Base-by-base conservation (phyloP, 1,140 invertebrate species). In the Tetramorium alpestre region DNA sequence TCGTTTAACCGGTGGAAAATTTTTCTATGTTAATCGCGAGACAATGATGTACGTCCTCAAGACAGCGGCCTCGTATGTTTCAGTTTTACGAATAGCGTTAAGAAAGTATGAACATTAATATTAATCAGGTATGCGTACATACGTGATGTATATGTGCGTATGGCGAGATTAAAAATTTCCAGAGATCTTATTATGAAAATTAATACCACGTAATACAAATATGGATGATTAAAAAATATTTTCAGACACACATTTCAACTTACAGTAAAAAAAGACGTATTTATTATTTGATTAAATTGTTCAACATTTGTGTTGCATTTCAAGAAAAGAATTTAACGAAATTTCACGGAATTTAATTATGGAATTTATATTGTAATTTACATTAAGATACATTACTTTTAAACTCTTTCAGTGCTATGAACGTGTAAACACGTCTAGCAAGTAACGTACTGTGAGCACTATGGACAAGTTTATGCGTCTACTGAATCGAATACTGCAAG, bases 1-100 rank as follows among this genome's bases (percentile, higher is more conserved):
- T 41, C 84, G 77, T 28, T 33, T 92, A 1, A 91, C 87, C 2
- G 92, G 90, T 10, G 92, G 91, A 28, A 88, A 90, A 73, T 87
- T 92, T 80, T 89, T 86, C 47, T 62, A 28, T 11, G 78, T 93
- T 54, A 89, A 91, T 81, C 78, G 92, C 8, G 77, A 91, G 1
- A 93, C 89, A 62, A 92, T 93, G 60, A 93, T 86, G 65, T 87
- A 85, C 41, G 75, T 93, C 7, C 0, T 93, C 3, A 93, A 92
- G 64, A 89, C 91, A 1, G 75, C 88, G 4, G 84, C 77, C 10
- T 93, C 93, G 0, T 93, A 91, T 38, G 77, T 93, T 70, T 91
- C 92, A 3, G 88, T 93, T 38, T 65, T 93, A 25, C 81, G 86
- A 67, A 67, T 92, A 67, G 75, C 75, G 11, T 5, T 86, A 33